Evolutionary conservation across 2,113 vertebrate genomes (phyloP).

Genomic region (Smithornis capensis): DNA sequence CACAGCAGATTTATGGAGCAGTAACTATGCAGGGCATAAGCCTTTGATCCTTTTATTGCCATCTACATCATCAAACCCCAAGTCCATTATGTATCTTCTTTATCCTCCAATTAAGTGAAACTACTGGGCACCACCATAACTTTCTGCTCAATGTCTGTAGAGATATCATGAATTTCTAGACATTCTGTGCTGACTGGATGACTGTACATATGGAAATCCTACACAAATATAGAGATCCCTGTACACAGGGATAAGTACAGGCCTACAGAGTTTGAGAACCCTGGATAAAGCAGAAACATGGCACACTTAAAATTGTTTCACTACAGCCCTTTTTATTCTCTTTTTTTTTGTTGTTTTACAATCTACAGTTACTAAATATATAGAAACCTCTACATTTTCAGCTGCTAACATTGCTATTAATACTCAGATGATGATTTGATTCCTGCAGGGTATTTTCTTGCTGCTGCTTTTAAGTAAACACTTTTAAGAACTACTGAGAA

Average conservation of each 20-base stretch:
- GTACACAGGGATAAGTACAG: background rate
- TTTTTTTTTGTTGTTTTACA: background rate
- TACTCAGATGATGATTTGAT: background rate
- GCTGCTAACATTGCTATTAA: background rate
- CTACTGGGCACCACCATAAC: background rate
- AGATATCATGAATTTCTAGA: background rate
- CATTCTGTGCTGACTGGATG: background rate
- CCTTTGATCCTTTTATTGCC: background rate
- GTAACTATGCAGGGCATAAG: background rate
- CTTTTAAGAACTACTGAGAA: background rate
- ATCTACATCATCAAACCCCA: background rate
- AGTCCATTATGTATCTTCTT: background rate
- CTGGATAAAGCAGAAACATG: background rate
- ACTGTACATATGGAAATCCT: background rate
- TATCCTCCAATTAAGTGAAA: background rate
- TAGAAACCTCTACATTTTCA: background rate
- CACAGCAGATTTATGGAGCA: background rate
- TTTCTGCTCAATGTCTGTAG: background rate
- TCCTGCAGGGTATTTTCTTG: background rate
- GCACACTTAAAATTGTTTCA: background rate
- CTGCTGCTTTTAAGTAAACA: background rate
- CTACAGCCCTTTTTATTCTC: background rate
- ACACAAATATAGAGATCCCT: background rate
- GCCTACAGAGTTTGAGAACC: background rate
- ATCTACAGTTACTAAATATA: background rate